Evolutionary conservation across 2,113 vertebrate species (phyloP).

Genomic region (Chlamydotis undulata): DNA sequence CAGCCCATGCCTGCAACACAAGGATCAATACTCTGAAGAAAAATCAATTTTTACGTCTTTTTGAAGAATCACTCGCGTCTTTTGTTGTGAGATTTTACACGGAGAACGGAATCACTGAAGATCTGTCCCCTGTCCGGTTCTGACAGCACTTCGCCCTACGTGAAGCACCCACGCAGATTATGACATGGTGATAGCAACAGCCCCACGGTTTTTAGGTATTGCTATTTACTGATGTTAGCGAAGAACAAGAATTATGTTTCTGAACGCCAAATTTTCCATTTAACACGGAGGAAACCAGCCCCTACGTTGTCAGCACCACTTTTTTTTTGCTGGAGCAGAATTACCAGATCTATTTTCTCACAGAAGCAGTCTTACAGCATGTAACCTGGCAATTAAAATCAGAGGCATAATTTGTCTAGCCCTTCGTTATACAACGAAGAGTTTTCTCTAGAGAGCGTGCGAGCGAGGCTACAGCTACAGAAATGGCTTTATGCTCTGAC

Average conservation of each 20-base stretch:
- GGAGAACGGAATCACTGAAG: neutral
- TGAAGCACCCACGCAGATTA: neutral
- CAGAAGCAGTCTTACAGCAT: neutral
- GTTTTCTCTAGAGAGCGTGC: neutral
- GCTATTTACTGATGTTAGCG: neutral
- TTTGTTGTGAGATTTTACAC: neutral
- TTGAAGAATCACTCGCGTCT: fast-evolving
- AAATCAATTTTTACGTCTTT: neutral
- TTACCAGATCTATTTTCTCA: neutral
- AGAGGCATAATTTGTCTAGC: neutral
- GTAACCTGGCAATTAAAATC: neutral
- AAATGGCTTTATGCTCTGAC: neutral
- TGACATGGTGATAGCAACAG: neutral
- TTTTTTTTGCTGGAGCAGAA: neutral
- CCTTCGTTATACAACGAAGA: neutral
- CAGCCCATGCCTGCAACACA: neutral
- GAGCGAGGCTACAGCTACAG: neutral
- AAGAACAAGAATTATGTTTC: neutral
- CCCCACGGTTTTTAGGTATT: neutral
- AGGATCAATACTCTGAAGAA: neutral
- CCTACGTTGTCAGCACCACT: neutral
- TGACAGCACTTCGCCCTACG: neutral
- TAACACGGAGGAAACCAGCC: neutral
- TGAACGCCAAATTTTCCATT: neutral
- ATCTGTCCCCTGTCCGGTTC: neutral